Evolutionary conservation across 2,888 invertebrate species (phyloP).

Genomic region (Drosophila paranaensis): DNA sequence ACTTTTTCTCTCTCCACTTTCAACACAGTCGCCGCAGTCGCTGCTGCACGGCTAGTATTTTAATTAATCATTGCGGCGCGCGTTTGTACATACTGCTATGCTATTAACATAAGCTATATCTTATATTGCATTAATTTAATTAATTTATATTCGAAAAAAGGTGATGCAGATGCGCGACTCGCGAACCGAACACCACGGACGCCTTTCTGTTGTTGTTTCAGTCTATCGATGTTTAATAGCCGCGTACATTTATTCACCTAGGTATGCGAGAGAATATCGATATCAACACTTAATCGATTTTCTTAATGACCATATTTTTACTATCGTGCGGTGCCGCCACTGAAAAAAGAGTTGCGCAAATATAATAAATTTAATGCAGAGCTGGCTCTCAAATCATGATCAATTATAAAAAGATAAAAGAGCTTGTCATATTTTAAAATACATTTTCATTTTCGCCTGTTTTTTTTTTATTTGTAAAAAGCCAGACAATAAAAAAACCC

Average conservation of each 20-base stretch:
- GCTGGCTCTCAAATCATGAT: neutral
- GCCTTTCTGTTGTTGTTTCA: constrained; percentile 57
- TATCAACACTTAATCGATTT: constrained; percentile 26
- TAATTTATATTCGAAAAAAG: constrained; percentile 37
- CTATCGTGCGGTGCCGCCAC: neutral
- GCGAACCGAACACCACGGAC: constrained; percentile 64
- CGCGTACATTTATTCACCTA: constrained; percentile 22
- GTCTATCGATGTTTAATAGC: constrained; percentile 39
- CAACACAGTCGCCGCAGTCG: constrained; percentile 49
- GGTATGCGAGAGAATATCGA: constrained; percentile 37
- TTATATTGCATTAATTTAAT: constrained; percentile 38
- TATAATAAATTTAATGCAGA: neutral
- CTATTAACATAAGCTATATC: constrained; percentile 20
- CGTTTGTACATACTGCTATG: constrained; percentile 21
- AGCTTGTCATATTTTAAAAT: neutral
- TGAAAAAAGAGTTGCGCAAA: neutral
- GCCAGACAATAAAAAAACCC: neutral
- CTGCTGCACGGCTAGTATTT: constrained; percentile 37
- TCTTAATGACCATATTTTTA: neutral
- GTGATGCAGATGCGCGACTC: constrained; percentile 62
- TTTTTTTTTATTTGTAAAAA: neutral
- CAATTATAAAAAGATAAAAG: neutral
- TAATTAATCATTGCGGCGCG: constrained; percentile 43
- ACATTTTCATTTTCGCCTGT: neutral
- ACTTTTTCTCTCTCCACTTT: constrained; percentile 64